phyloP scores from a whole-genome alignment of 92 coral and sea anemone genomes.

The Parazoanthus darwini region DNA sequence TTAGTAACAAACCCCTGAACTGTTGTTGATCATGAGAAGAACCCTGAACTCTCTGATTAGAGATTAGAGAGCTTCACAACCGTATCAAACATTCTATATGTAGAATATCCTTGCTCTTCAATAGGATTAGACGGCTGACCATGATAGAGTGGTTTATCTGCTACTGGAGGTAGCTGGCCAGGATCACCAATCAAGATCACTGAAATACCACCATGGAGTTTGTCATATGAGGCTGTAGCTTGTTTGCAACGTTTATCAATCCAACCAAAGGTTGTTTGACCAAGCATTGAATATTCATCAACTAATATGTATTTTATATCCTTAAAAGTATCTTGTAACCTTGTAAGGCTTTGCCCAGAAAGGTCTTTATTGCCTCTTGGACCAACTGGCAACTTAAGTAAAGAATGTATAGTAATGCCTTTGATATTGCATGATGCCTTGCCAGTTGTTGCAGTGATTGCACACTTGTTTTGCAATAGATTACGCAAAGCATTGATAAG shows the following conservation, averaged over 20 bases:
- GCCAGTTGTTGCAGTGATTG: constrained; percentile 48
- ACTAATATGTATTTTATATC: constrained; percentile 35
- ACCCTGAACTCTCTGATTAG: constrained; percentile 29
- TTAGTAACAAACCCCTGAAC: constrained; percentile 9
- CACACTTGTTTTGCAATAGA: constrained; percentile 49
- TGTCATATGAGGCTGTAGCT: constrained; percentile 17
- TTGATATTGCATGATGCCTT: constrained; percentile 50
- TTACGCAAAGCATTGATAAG: constrained; percentile 51
- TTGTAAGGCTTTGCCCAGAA: constrained; percentile 41
- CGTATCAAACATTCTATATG: constrained; percentile 33
- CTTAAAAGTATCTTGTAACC: constrained; percentile 22
- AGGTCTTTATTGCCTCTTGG: constrained; percentile 50
- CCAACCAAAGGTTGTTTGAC: constrained; percentile 46
- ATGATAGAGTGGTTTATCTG: constrained; percentile 24
- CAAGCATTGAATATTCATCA: constrained; percentile 43
- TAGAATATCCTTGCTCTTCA: constrained; percentile 8
- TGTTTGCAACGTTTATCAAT: constrained; percentile 43
- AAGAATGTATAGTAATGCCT: constrained; percentile 55
- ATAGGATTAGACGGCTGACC: constrained; percentile 13
- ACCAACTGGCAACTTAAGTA: constrained; percentile 53
- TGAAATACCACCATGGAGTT: constrained; percentile 9
- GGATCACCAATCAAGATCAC: constrained; percentile 25
- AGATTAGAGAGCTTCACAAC: constrained; percentile 4
- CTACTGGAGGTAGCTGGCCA: constrained; percentile 28
- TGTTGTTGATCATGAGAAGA: constrained; percentile 1